Evolutionary conservation across 2,888 invertebrate genomes (phyloP).

Genomic region (Orthonychiurus folsomi): DNA sequence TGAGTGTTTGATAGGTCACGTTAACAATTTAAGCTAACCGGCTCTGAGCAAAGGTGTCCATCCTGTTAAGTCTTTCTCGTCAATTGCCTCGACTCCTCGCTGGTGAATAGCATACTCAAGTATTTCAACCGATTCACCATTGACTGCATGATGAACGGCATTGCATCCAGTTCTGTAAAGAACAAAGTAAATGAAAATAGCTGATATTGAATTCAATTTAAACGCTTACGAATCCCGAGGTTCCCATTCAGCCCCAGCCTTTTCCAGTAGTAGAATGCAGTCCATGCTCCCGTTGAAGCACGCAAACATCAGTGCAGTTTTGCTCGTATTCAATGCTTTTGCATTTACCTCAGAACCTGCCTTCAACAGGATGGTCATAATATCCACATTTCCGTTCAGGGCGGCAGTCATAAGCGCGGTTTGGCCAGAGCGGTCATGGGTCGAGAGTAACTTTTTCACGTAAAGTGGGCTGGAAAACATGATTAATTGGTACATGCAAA

Average conservation of each 20-base stretch:
- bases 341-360: conserved; percentile 37
- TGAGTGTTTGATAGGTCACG: too few relatives aligned
- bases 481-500: too few relatives aligned
- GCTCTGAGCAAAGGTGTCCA: conserved; percentile 41
- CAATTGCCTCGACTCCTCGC: conserved; percentile 26
- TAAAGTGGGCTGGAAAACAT: conserved; percentile 14
- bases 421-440: conserved; percentile 36
- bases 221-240: conserved; percentile 31
- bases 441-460: conserved; percentile 20
- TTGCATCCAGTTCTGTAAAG: conserved; percentile 35
- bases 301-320: conserved; percentile 40
- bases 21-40: conserved; percentile 21
- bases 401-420: conserved; percentile 40
- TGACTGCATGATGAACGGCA: conserved; percentile 38
- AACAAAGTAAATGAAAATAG: conserved; percentile 3
- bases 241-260: conserved; percentile 37
- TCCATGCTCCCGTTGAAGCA: conserved; percentile 30
- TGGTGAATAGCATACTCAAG: conserved; percentile 29
- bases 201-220: too few relatives aligned
- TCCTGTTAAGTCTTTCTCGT: conserved; percentile 32
- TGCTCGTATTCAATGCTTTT: conserved; percentile 23
- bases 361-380: conserved; percentile 33
- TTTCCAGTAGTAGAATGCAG: conserved; percentile 27
- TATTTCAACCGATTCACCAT: conserved; percentile 29
- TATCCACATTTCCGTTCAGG: conserved; percentile 28